phyloP scores from a whole-genome alignment of 2,797 vertebrate genomes.

The Anguilla marmorata region DNA sequence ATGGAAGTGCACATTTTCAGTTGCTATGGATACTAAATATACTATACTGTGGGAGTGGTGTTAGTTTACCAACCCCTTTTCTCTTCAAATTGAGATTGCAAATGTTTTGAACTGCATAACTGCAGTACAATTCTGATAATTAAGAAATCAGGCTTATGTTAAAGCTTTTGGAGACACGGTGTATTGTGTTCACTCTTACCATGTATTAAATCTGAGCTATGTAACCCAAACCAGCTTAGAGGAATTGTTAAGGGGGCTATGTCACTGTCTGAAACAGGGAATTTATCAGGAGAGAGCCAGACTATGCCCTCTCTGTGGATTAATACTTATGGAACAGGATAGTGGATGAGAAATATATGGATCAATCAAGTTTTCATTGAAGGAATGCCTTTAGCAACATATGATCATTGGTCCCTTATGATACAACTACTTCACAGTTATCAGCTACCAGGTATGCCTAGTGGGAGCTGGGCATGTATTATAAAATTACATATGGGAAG shows the following conservation, averaged over 20 bases:
- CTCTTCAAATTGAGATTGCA: background rate
- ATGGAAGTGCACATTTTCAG: background rate
- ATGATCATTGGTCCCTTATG: background rate
- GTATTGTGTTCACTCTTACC: background rate
- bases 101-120: background rate
- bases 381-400: background rate
- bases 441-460: background rate
- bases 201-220: slow-evolving; percentile 22
- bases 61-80: background rate
- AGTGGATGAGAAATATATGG: background rate
- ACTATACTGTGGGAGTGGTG: background rate
- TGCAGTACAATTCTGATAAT: slow-evolving; percentile 10
- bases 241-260: background rate
- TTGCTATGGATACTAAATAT: background rate
- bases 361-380: background rate
- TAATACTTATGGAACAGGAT: background rate
- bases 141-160: slow-evolving; percentile 15
- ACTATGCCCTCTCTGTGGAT: background rate
- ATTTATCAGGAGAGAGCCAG: slow-evolving; percentile 7
- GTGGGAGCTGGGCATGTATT: background rate
- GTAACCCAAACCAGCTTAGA: background rate
- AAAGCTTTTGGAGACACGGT: slow-evolving; percentile 17
- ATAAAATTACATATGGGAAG: background rate
- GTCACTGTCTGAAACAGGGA: slow-evolving; percentile 19
- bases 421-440: background rate